Conservation (phyloP, 2,888 invertebrate genomes). For the Heliconius ethilla region DNA sequence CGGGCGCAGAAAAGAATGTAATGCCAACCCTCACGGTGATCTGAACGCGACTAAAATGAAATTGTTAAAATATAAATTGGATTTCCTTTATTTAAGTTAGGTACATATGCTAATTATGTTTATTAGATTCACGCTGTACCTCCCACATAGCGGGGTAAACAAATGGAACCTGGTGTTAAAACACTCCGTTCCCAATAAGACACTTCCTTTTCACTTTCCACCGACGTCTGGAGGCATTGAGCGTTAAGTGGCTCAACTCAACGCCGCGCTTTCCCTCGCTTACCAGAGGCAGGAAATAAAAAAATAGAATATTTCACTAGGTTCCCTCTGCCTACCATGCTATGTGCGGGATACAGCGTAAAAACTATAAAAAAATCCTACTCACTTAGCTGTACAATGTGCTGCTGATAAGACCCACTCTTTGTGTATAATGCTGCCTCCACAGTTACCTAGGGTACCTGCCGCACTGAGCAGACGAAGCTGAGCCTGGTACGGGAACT, state of each 20-base stretch:
- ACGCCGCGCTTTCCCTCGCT: neutral
- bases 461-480: neutral
- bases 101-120: too few species aligned
- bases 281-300: neutral
- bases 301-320: too few species aligned
- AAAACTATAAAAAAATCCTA: neutral
- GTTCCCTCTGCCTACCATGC: too few species aligned
- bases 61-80: neutral
- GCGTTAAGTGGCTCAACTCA: neutral
- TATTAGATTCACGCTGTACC: neutral
- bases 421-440: conserved; percentile 12
- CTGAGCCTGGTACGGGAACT: conserved; percentile 11
- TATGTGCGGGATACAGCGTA: too few species aligned
- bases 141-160: neutral
- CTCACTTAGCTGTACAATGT: conserved; percentile 19
- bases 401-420: conserved; percentile 15
- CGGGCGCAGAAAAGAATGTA: neutral
- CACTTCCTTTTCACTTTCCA: neutral
- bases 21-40: neutral
- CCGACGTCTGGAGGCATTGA: neutral
- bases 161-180: too few species aligned
- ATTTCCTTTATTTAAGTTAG: neutral
- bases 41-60: neutral
- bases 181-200: neutral
- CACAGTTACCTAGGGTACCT: neutral